Percentiles rank a stretch among this genome's conserved stretches.
phyloP scores from a whole-genome alignment of 1,140 invertebrate genomes.

The Drosophila ohnishii region DNA sequence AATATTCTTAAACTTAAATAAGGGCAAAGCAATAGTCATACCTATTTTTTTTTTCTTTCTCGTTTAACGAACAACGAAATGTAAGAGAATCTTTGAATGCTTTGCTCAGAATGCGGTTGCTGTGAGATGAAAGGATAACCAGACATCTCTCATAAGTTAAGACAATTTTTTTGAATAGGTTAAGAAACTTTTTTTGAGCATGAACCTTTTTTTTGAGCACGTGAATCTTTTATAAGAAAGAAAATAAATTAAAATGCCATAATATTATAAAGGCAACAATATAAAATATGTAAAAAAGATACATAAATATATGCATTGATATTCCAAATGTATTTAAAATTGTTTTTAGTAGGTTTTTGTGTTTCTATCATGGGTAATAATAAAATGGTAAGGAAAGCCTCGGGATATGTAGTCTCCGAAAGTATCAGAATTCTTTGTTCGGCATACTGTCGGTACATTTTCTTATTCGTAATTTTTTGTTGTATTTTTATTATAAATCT shows the following conservation, averaged over 20 bases:
- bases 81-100: conserved; percentile 10
- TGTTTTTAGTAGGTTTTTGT: neutral
- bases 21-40: conserved; percentile 47
- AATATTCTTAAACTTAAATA: conserved; percentile 8
- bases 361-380: neutral
- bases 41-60: conserved; percentile 16
- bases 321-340: conserved; percentile 1
- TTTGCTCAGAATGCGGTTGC: conserved; percentile 38
- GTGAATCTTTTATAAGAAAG: conserved; percentile 32
- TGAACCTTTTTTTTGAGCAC: conserved; percentile 71
- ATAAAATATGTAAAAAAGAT: conserved; percentile 13
- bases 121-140: conserved; percentile 36
- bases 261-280: conserved; percentile 20
- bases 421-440: neutral
- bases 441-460: too few relatives aligned
- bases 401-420: too few relatives aligned
- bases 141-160: conserved; percentile 38
- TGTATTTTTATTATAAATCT: too few relatives aligned
- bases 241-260: conserved; percentile 20
- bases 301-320: conserved; percentile 17
- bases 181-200: conserved; percentile 72
- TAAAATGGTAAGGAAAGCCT: neutral
- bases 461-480: too few relatives aligned
- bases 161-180: conserved; percentile 48
- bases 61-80: conserved; percentile 49